Base-by-base conservation (phyloP, 2,797 vertebrate genomes). In the Poecilia gillii region DNA sequence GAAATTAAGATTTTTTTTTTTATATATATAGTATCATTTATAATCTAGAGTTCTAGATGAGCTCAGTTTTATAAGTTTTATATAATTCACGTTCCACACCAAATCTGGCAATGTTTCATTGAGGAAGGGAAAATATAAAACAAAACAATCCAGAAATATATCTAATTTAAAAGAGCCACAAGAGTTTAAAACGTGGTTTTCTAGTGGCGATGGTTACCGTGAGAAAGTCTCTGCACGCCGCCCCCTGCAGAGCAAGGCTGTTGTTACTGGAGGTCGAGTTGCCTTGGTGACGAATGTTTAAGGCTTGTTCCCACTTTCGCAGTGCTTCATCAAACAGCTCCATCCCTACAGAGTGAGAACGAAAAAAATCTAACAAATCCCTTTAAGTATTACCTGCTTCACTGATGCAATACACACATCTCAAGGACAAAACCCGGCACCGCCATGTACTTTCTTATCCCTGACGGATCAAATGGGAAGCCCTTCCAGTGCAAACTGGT, bases 241-340 rank as follows among this genome's bases (percentile, higher is more conserved):
- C 92, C 53, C 94, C 95, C 81, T 94, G 93, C 33, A 89, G 88
- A 72, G 85, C 87, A 0, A 96, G 91, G 89, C 94, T 96, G 91
- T 73, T 91, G 82, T 91, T 93, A 81, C 89, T 89, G 0, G 96
- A 96, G 12, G 96, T 94, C 55, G 94, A 93, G 7, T 89, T 93
- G 46, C 95, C 89, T 33, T 93, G 93, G 89, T 99, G 98, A 62
- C 97, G 96, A 86, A 97, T 94, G 36, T 96, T 97, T 90, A 99
- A 89, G 0, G 98, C 99, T 90, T 97, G 97, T 75, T 99, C 98
- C 99, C 99, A 99, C 79, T 99, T 99, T 81, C 95, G 97, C 72
- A 99, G 93, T 0, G 98, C 99, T 91, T 99, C 99, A 86, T 99
- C 98, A 82, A 99, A 99, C 72, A 99, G 93, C 92, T 99, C 98